Evolutionary conservation across 2,888 invertebrate species (phyloP).

Genomic region (Timandra comae): DNA sequence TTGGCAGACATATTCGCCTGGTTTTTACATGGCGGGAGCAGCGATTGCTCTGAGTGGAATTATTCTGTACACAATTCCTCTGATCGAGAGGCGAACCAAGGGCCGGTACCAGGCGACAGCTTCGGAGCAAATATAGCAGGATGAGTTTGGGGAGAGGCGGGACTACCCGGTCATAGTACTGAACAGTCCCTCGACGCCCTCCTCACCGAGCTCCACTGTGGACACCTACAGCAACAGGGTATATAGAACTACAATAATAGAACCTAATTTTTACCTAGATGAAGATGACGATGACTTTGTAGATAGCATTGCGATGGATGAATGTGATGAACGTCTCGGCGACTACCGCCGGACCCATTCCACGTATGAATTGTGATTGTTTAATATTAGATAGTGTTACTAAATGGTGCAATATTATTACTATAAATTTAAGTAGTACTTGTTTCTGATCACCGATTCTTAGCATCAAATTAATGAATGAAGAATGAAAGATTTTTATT

Average conservation of each 20-base stretch:
- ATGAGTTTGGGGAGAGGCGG: conserved; percentile 24
- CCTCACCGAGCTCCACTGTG: conserved; percentile 44
- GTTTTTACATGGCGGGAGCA: conserved; percentile 91
- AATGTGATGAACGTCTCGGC: conserved; percentile 43
- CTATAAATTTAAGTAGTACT: conserved; percentile 4
- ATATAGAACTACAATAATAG: conserved; percentile 59
- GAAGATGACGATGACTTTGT: conserved; percentile 50
- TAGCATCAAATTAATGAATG: no score
- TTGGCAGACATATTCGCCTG: conserved; percentile 86
- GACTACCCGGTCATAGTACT: conserved; percentile 56
- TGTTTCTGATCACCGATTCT: conserved; percentile 15
- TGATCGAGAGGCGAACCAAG: conserved; percentile 73
- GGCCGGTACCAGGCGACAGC: conserved; percentile 42
- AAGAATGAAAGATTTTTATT: no score
- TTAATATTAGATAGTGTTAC: conserved; percentile 31
- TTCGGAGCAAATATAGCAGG: conserved; percentile 66
- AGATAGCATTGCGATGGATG: conserved; percentile 45
- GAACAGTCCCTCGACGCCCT: conserved; percentile 64
- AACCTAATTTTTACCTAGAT: conserved; percentile 43
- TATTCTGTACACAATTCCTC: conserved; percentile 90
- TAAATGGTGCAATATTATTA: conserved; percentile 44
- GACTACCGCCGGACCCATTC: conserved; percentile 55
- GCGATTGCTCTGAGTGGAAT: conserved; percentile 91
- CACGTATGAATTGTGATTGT: conserved; percentile 45
- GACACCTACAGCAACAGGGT: conserved; percentile 66